Conservation (phyloP, 2,113 vertebrate genomes). For the Himantopus leucocephalus region DNA sequence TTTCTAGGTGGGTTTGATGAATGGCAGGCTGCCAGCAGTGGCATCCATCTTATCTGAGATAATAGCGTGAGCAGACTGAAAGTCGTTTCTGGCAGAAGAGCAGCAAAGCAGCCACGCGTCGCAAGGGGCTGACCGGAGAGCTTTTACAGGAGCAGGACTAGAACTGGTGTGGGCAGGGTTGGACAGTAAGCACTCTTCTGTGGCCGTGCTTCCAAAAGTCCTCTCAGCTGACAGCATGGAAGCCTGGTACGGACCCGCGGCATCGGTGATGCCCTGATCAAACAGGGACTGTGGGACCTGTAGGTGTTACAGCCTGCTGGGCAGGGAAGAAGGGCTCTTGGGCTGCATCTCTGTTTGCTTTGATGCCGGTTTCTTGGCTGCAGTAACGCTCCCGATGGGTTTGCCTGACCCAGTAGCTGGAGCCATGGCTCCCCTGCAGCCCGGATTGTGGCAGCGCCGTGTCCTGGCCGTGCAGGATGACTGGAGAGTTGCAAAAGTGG, state of each 20-base stretch:
- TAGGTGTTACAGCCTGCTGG: not conserved
- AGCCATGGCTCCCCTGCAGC: not conserved
- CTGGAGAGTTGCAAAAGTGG: not conserved
- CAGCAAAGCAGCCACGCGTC: not conserved
- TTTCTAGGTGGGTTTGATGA: not conserved
- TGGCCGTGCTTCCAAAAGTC: not conserved
- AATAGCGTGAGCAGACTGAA: not conserved
- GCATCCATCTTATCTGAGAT: not conserved
- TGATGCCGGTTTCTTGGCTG: not conserved
- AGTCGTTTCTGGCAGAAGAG: not conserved
- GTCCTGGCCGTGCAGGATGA: not conserved
- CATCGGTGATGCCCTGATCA: not conserved
- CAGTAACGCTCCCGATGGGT: not conserved
- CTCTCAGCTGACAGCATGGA: not conserved
- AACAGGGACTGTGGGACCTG: not conserved
- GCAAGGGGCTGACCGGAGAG: not conserved
- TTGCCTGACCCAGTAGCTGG: not conserved
- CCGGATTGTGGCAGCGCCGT: not conserved
- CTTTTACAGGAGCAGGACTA: not conserved
- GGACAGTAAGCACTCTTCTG: not conserved
- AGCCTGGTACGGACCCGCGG: rapidly evolving
- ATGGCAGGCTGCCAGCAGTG: not conserved
- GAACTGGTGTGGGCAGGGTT: rapidly evolving
- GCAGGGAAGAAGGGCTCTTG: not conserved
- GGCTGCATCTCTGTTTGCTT: not conserved